These are phyloP conservation scores for Recurvirostra avosetta DNA, from an alignment of 2,113 vertebrate species.

Conservation along the genomic window DNA sequence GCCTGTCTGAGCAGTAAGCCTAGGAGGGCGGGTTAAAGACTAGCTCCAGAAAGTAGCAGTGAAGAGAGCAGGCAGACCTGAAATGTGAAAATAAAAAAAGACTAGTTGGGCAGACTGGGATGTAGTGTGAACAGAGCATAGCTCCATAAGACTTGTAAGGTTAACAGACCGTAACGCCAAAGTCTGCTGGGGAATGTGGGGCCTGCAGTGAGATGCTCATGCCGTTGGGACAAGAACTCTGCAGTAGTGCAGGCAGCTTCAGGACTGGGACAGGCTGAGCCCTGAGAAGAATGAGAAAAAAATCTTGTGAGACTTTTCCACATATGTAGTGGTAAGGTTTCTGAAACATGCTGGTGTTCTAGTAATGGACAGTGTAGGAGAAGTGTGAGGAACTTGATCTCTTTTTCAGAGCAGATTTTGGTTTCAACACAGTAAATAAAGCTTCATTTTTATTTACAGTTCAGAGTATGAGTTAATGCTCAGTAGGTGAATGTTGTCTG, in stretches of 20 bases:
- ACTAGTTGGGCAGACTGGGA: background rate
- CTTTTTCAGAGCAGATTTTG: background rate
- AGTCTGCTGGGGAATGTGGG: background rate
- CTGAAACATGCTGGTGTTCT: background rate
- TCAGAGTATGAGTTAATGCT: background rate
- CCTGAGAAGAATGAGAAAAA: background rate
- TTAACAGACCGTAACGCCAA: background rate
- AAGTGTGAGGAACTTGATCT: background rate
- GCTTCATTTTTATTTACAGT: background rate
- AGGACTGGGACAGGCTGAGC: background rate
- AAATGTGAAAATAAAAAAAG: background rate
- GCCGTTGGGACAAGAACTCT: background rate
- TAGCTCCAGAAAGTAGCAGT: background rate
- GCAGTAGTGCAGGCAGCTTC: background rate
- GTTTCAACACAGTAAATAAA: background rate
- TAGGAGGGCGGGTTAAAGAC: background rate
- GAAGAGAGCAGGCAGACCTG: background rate
- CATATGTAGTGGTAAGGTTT: background rate
- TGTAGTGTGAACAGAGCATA: background rate
- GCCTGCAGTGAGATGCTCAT: background rate
- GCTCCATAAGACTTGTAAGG: background rate
- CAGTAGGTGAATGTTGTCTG: background rate
- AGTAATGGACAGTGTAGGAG: background rate
- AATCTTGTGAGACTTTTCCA: background rate
- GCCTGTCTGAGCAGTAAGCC: background rate